Conservation (phyloP, 1,140 invertebrate genomes). For the Apis laboriosa region DNA sequence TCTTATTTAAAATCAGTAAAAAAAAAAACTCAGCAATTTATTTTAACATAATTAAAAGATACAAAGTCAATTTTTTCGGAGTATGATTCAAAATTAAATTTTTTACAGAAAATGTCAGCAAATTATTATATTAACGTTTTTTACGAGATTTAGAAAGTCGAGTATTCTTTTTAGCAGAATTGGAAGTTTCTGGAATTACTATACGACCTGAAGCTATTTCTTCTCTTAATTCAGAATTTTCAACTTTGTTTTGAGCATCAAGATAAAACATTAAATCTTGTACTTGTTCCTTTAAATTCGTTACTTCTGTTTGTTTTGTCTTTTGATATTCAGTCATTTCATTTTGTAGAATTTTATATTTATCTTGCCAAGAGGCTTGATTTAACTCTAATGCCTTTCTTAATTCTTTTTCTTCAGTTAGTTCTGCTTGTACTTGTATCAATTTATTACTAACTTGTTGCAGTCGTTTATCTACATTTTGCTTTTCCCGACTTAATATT, state of each 20-base stretch:
- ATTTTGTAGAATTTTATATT: constrained; percentile 85
- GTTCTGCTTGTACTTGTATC: constrained; percentile 82
- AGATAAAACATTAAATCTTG: constrained; percentile 98
- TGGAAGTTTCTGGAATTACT: constrained; percentile 77
- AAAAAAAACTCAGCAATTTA: background rate
- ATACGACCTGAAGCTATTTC: constrained; percentile 88
- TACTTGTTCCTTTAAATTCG: constrained; percentile 94
- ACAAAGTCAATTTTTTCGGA: background rate
- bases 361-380: constrained; percentile 89
- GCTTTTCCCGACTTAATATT: constrained; percentile 84
- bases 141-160: constrained; percentile 51
- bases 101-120: background rate
- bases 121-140: constrained; percentile 41
- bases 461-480: constrained; percentile 85
- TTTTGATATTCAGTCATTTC: constrained; percentile 82
- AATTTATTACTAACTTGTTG: constrained; percentile 83
- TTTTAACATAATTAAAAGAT: constrained; percentile 12
- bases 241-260: constrained; percentile 89
- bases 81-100: constrained; percentile 13
- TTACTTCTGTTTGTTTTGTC: constrained; percentile 87
- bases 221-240: constrained; percentile 83
- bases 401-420: constrained; percentile 90
- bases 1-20: constrained; percentile 2
- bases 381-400: constrained; percentile 89
- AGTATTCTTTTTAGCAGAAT: constrained; percentile 41